These are phyloP conservation scores for Chloroceryle aenea DNA, from an alignment of 2,113 vertebrate genomes.

Conservation along the genomic window DNA sequence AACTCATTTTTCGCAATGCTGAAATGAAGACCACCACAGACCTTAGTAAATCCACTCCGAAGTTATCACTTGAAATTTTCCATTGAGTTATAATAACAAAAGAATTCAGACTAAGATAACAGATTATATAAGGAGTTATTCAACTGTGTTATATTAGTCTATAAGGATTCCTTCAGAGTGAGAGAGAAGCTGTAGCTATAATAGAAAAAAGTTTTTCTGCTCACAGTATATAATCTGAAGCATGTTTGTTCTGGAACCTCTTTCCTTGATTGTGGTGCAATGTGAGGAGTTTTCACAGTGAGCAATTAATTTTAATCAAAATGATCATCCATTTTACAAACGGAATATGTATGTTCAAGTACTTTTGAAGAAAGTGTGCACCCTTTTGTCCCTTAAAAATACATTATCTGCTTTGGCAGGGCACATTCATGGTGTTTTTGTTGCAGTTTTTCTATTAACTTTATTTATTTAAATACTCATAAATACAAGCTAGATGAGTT, in stretches of 20 bases:
- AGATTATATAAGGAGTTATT: background rate
- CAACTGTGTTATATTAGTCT: background rate
- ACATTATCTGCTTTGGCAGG: background rate
- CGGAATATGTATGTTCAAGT: background rate
- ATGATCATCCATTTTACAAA: background rate
- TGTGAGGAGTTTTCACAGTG: background rate
- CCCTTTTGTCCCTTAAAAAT: background rate
- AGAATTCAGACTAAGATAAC: background rate
- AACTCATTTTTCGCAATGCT: background rate
- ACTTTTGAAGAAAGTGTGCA: background rate
- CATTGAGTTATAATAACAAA: background rate
- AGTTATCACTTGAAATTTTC: background rate
- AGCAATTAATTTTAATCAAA: conserved; percentile 12
- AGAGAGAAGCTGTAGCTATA: background rate
- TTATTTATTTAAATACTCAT: conserved; percentile 22
- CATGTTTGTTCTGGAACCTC: background rate
- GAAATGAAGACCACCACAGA: background rate
- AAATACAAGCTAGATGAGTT: conserved; percentile 66
- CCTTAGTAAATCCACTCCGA: background rate
- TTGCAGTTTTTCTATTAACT: conserved; percentile 9
- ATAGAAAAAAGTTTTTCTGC: background rate
- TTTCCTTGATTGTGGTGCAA: background rate
- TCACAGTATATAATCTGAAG: background rate
- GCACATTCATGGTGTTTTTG: background rate
- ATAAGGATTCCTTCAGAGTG: background rate